Evolutionary conservation across 2,888 invertebrate species (phyloP).

Genomic region (Anagyrus pseudococci): DNA sequence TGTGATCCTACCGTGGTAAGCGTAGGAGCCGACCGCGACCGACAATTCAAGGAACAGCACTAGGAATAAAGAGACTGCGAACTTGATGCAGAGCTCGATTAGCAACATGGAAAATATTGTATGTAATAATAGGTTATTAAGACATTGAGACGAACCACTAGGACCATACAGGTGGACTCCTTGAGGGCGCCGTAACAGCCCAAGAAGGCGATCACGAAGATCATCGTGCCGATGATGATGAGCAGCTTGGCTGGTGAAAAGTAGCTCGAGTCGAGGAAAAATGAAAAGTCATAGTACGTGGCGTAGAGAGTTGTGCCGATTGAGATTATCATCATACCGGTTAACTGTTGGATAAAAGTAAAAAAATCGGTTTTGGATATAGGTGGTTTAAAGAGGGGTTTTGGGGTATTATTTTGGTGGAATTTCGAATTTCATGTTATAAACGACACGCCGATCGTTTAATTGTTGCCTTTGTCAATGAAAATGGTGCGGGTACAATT

Average conservation of each 20-base stretch:
- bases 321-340: neutral
- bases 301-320: neutral
- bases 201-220: slow-evolving; percentile 76
- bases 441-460: neutral
- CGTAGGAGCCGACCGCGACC: slow-evolving; percentile 68
- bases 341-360: neutral
- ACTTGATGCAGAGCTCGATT: slow-evolving; percentile 56
- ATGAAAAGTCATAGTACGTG: slow-evolving; percentile 65
- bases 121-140: too few relatives aligned
- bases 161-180: slow-evolving; percentile 77
- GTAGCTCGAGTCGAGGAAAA: slow-evolving; percentile 68
- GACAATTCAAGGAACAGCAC: slow-evolving; percentile 69
- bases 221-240: slow-evolving; percentile 77
- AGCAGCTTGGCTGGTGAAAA: slow-evolving; percentile 79
- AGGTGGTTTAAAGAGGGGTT: neutral
- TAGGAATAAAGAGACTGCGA: slow-evolving; percentile 65
- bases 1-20: too few relatives aligned
- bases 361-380: neutral
- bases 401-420: neutral
- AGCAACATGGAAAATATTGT: too few relatives aligned
- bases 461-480: neutral
- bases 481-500: too few relatives aligned
- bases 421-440: neutral
- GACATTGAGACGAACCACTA: slow-evolving; percentile 65
- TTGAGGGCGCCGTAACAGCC: slow-evolving; percentile 85